A percentile compares a stretch with the other conserved stretches of the same genome.
Evolutionary conservation across 2,113 vertebrate species (phyloP).

Genomic region (Megaceryle maxima): DNA sequence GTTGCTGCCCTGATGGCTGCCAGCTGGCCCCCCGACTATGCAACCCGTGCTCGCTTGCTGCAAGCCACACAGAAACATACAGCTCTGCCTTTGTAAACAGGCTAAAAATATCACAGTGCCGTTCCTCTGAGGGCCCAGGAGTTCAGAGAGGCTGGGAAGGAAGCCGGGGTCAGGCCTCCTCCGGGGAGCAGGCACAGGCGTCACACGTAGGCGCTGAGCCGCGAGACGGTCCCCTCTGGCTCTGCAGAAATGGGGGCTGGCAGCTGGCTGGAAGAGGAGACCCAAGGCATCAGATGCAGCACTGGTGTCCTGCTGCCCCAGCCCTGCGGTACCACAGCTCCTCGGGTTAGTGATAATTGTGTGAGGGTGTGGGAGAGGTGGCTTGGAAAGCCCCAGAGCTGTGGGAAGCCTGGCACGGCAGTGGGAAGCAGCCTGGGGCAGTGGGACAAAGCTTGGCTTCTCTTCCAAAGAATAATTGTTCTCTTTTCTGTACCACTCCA

Average conservation of each 20-base stretch:
- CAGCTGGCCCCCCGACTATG: not conserved
- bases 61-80: not conserved
- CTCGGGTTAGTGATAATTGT: not conserved
- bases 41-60: not conserved
- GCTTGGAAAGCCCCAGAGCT: not conserved
- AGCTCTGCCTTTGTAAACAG: conserved; percentile 45
- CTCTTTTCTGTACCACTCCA: not conserved
- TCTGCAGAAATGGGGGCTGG: not conserved
- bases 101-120: conserved; percentile 28
- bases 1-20: not conserved
- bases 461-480: not conserved
- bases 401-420: not conserved
- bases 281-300: accelerated
- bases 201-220: not conserved
- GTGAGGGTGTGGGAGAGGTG: accelerated
- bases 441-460: not conserved
- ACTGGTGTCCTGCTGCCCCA: not conserved
- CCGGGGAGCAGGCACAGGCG: not conserved
- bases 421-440: not conserved
- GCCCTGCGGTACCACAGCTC: accelerated
- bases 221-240: accelerated
- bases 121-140: not conserved
- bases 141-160: conserved; percentile 46
- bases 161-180: not conserved
- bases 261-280: not conserved